Base-by-base conservation (phyloP, 2,797 vertebrate species). In the Galago senegalensis region DNA sequence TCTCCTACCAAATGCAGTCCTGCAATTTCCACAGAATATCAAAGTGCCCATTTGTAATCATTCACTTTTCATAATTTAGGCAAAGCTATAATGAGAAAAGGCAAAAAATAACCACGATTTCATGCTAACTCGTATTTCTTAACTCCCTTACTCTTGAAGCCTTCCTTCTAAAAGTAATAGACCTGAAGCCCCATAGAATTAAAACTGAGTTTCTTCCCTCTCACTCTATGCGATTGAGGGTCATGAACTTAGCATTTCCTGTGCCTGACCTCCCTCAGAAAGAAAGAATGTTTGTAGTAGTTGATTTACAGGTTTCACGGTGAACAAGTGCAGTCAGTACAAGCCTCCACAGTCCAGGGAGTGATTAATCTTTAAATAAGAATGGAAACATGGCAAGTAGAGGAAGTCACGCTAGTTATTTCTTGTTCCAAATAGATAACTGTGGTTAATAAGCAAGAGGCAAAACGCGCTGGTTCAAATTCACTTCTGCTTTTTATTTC, bases 41-140 rank as follows among this genome's bases (percentile, higher is more conserved):
- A 43, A 89, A 97, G n/a, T 75, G 77, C 76, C 60, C 96, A 87
- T 94, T 93, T 92, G 67, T 69, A 97, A 96, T 97, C 83, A 95
- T 56, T n/a, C 93, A 69, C 89, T 95, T 87, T 96, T 93, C 90
- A 95, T 53, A 63, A 18, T 58, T 84, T 79, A 85, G 77, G 58
- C 75, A 94, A 90, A 90, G 20, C n/a, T 73, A 95, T 87, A 95
- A 85, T 58, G 87, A 86, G 29, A 88, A 93, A 96, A 94, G 27
- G 34, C 37, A 72, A 93, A 93, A 95, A 56, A 34, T 53, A 86
- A 77, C 37, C 29, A 88, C 29, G 60, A 23, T 84, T 84, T 25
- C 56, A 87, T 58, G 60, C 27, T 82, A 89, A 49, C 56, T 88
- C 84, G 12, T 79, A 53, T 86, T 90, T 91, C 18, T 86, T 85